phyloP scores from a whole-genome alignment of 2,797 vertebrate genomes.

The Zalophus californianus region DNA sequence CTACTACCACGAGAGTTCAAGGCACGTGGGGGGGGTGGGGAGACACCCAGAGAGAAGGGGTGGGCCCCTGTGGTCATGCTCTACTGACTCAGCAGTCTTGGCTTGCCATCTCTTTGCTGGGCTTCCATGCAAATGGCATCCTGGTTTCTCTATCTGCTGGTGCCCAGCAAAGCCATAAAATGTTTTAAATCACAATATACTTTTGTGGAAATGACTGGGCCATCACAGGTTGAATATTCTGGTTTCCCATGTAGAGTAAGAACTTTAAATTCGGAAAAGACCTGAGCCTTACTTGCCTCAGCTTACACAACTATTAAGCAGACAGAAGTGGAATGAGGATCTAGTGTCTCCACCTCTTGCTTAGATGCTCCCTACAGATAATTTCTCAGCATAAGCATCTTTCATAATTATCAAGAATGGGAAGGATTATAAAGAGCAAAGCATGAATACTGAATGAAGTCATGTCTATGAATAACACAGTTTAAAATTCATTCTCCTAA shows the following conservation, averaged over 20 bases:
- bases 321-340: not conserved
- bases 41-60: too few species aligned
- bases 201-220: not conserved
- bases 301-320: not conserved
- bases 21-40: not conserved
- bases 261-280: not conserved
- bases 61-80: not conserved
- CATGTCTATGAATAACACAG: not conserved
- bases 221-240: too few species aligned
- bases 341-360: not conserved
- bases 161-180: not conserved
- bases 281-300: not conserved
- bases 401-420: not conserved
- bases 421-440: not conserved
- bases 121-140: not conserved
- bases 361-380: not conserved
- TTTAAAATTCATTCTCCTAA: conserved; percentile 57
- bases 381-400: not conserved
- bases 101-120: not conserved
- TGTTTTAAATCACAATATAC: not conserved
- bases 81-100: not conserved
- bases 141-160: not conserved
- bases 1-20: not conserved
- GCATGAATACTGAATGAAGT: not conserved
- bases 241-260: not conserved